Evolutionary conservation across 2,797 vertebrate genomes (phyloP), one percentile per base, ranked within the genome.

Genomic region (Chiloscyllium punctatum): DNA sequence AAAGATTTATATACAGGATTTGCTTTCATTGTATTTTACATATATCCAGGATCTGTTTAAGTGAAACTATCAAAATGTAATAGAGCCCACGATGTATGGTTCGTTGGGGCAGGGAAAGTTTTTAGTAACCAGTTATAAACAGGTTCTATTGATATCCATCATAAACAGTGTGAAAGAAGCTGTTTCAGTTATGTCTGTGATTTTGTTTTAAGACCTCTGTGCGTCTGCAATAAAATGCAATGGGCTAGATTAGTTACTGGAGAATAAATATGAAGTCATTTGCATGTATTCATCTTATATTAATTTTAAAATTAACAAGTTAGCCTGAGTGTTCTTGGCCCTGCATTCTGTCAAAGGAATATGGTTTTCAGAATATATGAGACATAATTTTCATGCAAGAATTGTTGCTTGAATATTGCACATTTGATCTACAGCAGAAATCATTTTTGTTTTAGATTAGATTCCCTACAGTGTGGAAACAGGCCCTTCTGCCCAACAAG

Each of bases 41-140:
- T 95, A 95, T 95, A 95, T 95, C 42, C 18, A 30, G 37, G 25
- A 95, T 77, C 21, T 95, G 51, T 69, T 69, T 95, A 95, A 53
- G 27, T 30, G n/a, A 74, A 71, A 15, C 27, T 94, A 94, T 94
- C 27, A 72, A 77, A 72, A 95, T 77, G 72, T 95, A 77, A 95
- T 33, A 95, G 48, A 74, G 71, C 30, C 48, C 30, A 33, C 13
- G 27, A 33, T 77, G 69, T 23, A 95, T 77, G 27, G 71, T n/a
- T 95, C n/a, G 2, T 15, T 33, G 48, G 30, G 37, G 72, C 27
- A 42, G 42, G 79, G 37, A 23, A 1, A 4, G 5, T 57, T 72
- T 27, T 21, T 57, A 51, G 48, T 95, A 74, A 51, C 72, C 21
- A 16, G 72, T 95, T 95, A 30, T 51, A 77, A 95, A 95, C 1